Conservation (phyloP, 2,113 vertebrate species). For the Salvator merianae region DNA sequence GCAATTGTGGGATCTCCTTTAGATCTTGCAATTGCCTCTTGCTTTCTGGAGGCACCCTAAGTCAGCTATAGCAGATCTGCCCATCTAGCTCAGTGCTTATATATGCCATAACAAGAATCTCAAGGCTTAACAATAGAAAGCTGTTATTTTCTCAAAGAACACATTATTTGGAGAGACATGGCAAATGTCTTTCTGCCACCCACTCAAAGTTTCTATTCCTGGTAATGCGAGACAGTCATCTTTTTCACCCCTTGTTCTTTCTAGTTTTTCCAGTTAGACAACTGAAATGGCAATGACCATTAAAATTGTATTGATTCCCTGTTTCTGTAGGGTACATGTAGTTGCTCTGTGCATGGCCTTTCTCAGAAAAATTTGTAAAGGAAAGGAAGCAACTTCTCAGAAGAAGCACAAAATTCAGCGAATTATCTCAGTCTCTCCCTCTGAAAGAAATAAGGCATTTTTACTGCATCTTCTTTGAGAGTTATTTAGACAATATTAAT, state of each 20-base stretch:
- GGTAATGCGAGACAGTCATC: not conserved
- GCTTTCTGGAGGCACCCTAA: not conserved
- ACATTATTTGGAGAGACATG: not conserved
- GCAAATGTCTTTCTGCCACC: not conserved
- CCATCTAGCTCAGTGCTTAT: not conserved
- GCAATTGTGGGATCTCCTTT: too few relatives aligned
- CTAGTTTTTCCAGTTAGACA: not conserved
- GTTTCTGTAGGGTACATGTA: not conserved
- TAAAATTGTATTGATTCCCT: slow-evolving; percentile 1
- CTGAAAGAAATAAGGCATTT: not conserved
- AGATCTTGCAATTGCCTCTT: too few relatives aligned
- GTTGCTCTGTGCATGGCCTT: not conserved
- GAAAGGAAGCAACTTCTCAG: not conserved
- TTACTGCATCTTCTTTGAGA: not conserved
- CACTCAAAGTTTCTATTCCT: not conserved
- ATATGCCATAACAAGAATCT: not conserved
- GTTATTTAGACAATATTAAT: not conserved
- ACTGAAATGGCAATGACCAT: not conserved
- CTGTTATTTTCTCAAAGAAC: not conserved
- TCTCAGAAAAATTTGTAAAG: not conserved
- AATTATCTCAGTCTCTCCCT: not conserved
- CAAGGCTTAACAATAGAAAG: not conserved
- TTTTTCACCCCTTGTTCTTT: not conserved
- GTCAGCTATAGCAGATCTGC: not conserved
- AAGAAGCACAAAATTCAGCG: not conserved